Base-by-base conservation (phyloP, 2,888 invertebrate genomes). In the Eupithecia subfuscata region DNA sequence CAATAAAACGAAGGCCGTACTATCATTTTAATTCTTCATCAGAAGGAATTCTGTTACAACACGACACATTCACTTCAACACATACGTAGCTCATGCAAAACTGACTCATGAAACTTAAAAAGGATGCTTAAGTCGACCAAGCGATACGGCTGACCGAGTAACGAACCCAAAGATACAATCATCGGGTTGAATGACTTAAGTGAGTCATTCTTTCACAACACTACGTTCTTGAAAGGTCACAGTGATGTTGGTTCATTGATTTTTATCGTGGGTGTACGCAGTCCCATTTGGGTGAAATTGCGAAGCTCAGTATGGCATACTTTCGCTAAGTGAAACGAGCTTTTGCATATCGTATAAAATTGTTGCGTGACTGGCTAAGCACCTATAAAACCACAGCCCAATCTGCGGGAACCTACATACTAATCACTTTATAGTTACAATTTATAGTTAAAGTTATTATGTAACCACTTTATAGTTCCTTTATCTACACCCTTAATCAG, bases 151-250 rank as follows among this genome's bases (percentile, higher is more conserved):
- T 91, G 91, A 90, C 91, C 91, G 91, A 89, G 88, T 91, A 80
- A 79, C 83, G 34, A 75, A 76, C 74, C 43, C 71, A 79, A 83
- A 87, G 84, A 86, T 86, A 88, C 79, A 81, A 84, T 87, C 85
- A 80, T 76, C 80, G 82, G 85, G 92, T 92, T 92, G 92, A 92
- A 92, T 90, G 93, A 92, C 93, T 92, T 60, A 60, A 43, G 79
- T 92, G 92, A 92, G 81, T 92, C 92, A 92, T 75, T 87, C 87
- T 89, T 89, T 89, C 87, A 86, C 87, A 88, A 90, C 88, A 84
- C 84, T 84, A 85, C 87, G 88, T 89, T 89, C 91, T 91, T 91
- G 87, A 90, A 92, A 92, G 93, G 92, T 91, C 91, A 87, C 84
- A 82, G 68, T 77, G 83, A 82, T 84, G 82, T 84, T 82, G 83